Base-by-base conservation (phyloP, 2,113 vertebrate genomes). In the Sapajus apella region DNA sequence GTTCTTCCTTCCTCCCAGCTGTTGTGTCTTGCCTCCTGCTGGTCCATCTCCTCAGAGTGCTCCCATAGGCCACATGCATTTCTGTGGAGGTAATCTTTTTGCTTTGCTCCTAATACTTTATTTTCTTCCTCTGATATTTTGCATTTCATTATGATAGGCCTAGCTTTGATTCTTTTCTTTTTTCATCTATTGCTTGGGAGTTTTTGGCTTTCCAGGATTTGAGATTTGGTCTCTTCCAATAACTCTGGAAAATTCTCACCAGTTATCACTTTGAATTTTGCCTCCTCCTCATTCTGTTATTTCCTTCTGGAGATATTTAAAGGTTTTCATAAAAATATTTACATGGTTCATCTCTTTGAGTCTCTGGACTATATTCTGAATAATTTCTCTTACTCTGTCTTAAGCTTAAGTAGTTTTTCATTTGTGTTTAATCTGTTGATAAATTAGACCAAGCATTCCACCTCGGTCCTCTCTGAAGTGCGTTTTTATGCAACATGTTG, bases 231-330 rank as follows among this genome's bases (percentile, higher is more conserved):
- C 9, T 91, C 55, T 92, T 91, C 86, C n/a, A 72, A 20, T 77
- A 92, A 37, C 37, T 89, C 64, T 96, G 75, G 85, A 52, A 92
- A 82, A 72, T 64, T 64, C 35, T 83, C 10, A n/a, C 2, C 23
- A 20, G 9, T 86, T 66, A 91, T 76, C 37, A 85, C n/a, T 89
- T 96, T 86, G 70, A 91, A n/a, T 88, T 85, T 91, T 64, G 14
- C 23, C 32, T 32, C 23, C 25, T 56, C 16, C 4, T 16, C 32
- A 14, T 92, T 75, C 32, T 85, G 3, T 80, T 86, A 14, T 77
- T 21, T 83, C 25, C 47, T 83, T 61, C 55, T 90, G 17, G 58
- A 75, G 45, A 37, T 82, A 14, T 58, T 94, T 56, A 81, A 91
- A 43, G 35, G 58, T 94, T 96, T 92, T 68, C 52, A 37, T 70